Conservation (phyloP, 2,888 invertebrate species). For the Pseudoips prasinana region DNA sequence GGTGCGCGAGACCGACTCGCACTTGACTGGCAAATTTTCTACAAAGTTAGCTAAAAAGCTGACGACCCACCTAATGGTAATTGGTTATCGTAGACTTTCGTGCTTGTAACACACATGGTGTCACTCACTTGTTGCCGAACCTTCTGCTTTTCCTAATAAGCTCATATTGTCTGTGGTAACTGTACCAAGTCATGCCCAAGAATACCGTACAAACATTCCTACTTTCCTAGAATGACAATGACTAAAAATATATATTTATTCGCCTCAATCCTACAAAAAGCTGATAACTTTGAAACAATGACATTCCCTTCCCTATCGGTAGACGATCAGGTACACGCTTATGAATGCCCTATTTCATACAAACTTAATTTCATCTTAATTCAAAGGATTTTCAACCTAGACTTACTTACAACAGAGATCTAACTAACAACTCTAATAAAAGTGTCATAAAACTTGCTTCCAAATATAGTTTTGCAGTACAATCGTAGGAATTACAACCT, state of each 20-base stretch:
- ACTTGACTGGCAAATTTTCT: no score
- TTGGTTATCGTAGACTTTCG: no score
- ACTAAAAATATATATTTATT: conserved; percentile 3
- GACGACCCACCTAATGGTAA: no score
- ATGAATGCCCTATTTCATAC: conserved; percentile 21
- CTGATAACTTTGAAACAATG: conserved; percentile 29
- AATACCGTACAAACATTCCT: no score
- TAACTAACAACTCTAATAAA: not conserved
- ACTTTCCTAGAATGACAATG: no score
- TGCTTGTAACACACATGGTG: no score
- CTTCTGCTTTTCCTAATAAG: no score
- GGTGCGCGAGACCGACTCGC: no score
- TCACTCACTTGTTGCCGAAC: no score
- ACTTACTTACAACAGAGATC: accelerated
- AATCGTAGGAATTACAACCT: conserved; percentile 3
- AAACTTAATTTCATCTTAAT: not conserved
- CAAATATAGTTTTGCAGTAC: conserved; percentile 6
- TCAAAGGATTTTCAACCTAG: conserved; percentile 11
- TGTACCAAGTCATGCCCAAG: no score
- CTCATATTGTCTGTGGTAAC: no score
- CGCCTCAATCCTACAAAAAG: conserved; percentile 6
- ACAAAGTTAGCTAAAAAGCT: no score
- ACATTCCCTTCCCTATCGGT: conserved; percentile 30
- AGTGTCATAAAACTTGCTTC: conserved; percentile 1
- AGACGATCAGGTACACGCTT: conserved; percentile 31